These are phyloP conservation scores for Aldabrachelys gigantea DNA, from an alignment of 2,113 vertebrate species.

Conservation along the genomic window DNA sequence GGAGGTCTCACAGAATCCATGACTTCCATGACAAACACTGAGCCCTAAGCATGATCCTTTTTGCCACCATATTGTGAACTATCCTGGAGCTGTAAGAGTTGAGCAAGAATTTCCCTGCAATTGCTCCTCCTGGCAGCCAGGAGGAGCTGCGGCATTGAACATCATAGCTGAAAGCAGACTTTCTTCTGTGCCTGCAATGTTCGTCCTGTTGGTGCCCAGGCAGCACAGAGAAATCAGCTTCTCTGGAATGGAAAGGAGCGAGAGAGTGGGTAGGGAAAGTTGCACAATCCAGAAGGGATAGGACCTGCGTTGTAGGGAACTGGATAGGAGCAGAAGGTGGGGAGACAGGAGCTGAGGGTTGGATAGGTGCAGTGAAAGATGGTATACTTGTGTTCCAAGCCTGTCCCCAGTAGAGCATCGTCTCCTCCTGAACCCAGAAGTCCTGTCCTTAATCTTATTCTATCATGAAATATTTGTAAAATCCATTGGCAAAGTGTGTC, in stretches of 20 bases:
- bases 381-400: not conserved
- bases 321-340: not conserved
- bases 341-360: not conserved
- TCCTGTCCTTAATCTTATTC: not conserved
- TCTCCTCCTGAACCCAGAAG: not conserved
- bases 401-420: not conserved
- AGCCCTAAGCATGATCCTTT: too few species aligned
- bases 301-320: too few species aligned
- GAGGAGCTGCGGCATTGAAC: not conserved
- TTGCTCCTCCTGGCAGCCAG: not conserved
- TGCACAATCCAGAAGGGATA: too few species aligned
- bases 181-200: not conserved
- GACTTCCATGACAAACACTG: too few species aligned
- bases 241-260: not conserved
- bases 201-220: not conserved
- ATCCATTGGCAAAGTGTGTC: conserved; percentile 47
- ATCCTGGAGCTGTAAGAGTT: too few species aligned
- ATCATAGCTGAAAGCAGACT: not conserved
- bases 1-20: too few species aligned
- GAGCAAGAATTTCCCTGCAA: not conserved
- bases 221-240: not conserved
- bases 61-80: too few species aligned
- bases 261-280: not conserved
- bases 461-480: conserved; percentile 28
- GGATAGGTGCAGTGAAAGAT: not conserved